Percentiles rank a stretch among this genome's conserved stretches.
Evolutionary conservation across 2,113 vertebrate species (phyloP).

Genomic region (Notothenia coriiceps): DNA sequence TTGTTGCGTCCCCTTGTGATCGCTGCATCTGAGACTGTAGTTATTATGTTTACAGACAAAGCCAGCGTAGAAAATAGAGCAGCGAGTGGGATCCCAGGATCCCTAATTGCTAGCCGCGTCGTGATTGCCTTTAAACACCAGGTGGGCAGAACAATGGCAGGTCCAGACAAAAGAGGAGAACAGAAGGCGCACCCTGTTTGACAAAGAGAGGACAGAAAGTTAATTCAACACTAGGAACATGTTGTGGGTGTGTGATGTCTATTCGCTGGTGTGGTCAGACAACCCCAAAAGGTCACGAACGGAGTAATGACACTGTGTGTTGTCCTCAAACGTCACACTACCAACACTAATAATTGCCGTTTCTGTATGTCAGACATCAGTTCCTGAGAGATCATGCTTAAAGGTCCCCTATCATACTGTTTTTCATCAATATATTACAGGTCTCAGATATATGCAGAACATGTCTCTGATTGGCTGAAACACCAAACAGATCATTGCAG

Average conservation of each 20-base stretch:
- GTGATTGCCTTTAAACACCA: conserved; percentile 69
- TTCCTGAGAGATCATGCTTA: not conserved
- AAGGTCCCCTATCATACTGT: no score
- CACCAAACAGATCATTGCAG: no score
- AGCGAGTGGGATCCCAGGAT: conserved; percentile 49
- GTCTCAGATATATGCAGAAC: no score
- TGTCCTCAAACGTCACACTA: not conserved
- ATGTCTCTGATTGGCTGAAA: no score
- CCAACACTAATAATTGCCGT: not conserved
- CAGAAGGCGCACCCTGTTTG: conserved; percentile 59
- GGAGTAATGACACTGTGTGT: conserved; percentile 12
- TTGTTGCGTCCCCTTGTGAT: conserved; percentile 31
- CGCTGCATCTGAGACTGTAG: conserved; percentile 12
- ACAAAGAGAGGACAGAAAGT: conserved; percentile 50
- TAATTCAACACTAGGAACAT: conserved; percentile 36
- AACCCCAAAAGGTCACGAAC: conserved; percentile 23
- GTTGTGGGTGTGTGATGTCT: conserved; percentile 11
- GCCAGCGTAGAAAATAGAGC: conserved; percentile 59
- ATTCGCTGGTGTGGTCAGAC: conserved; percentile 11
- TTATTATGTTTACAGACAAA: conserved; percentile 64
- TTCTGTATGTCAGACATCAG: not conserved
- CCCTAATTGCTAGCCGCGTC: conserved; percentile 64
- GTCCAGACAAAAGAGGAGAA: conserved; percentile 53
- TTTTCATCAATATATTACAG: no score
- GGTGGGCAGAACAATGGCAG: conserved; percentile 61